Base-by-base conservation (phyloP, 2,888 invertebrate species). In the Neoaliturus tenellus region DNA sequence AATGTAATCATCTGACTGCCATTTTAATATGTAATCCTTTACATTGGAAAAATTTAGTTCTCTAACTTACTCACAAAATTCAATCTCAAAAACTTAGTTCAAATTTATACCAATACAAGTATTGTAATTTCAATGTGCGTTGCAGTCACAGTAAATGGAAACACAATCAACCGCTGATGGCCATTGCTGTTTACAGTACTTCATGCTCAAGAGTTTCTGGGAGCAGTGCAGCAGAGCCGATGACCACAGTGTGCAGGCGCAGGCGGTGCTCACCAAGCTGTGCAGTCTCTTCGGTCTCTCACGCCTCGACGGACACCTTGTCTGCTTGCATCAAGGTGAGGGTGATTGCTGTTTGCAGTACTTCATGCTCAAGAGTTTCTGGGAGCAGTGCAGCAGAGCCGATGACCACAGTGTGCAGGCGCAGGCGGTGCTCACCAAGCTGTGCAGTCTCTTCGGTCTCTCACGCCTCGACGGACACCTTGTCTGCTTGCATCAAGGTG, bases 401-500 rank as follows among this genome's bases (percentile, higher is more conserved):
- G 35, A 85, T 90, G 35, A 88, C 89, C n/a, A 93, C 93, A 88
- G 89, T 2, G 87, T 89, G 0, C 91, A 93, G 82, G 92, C 92
- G 85, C 87, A 89, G 84, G 88, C 87, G 0, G 93, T 95, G 4
- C 89, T 95, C 12, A 88, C 91, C 23, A 92, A 92, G 87, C 88
- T 95, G 23, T 93, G 94, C 41, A 92, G 94, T 0, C 89, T 96
- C 58, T 95, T 94, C 87, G 95, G 94, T 3, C 92, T 94, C 0
- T 94, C 93, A 91, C 89, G 92, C 17, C 88, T 96, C 75, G 97
- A 98, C 89, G 95, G 95, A 89, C 95, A 96, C 89, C 88, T 97
- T 86, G 93, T 93, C 0, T 94, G 94, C 0, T 90, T 98, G 51
- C 97, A 96, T 88, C 93, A 94, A 89, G 94, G 94, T 90, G n/a